Base-by-base conservation (phyloP, 92 coral and sea anemone species). In the Ricordea florida region DNA sequence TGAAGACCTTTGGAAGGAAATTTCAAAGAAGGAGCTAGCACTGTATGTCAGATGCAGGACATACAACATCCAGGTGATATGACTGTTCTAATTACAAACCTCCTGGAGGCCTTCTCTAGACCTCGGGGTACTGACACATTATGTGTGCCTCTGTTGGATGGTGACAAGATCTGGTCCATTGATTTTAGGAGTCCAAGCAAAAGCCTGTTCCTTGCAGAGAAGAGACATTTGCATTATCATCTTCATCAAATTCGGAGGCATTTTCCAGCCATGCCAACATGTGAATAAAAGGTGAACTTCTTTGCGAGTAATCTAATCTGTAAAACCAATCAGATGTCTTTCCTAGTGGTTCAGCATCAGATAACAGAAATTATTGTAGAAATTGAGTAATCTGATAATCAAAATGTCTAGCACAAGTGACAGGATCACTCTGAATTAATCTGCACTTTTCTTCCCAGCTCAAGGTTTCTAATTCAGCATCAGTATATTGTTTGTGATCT, bases 331-430 rank as follows among this genome's bases (percentile, higher is more conserved):
- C 57, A 69, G 18, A 53, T 23, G 37, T 35, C 13, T 31, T 62
- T 21, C 46, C 46, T 14, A 65, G 22, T 11, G 73, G 73, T 62
- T 33, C 73, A 43, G 36, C 2, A 25, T 41, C 24, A 36, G 53
- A 38, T 49, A 36, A 50, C 7, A 81, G 69, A 32, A 72, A 71
- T 20, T 70, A 10, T 2, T 38, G 38, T 20, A 71, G 38, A 42
- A 81, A 60, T 20, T 76, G 79, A 13, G 51, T 36, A 48, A 71
- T 41, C 55, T 61, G 75, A 21, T 33, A 61, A 25, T 61, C 81
- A 62, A 81, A 81, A 38, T 80, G 80, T 47, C 81, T 29, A 24
- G 76, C 68, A 82, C 69, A n/a, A n/a, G 82, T 74, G 6, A 82
- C 82, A 49, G 82, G 82, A 32, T 74, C 82, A 73, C 69, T 56